phyloP scores from a whole-genome alignment of 1,140 invertebrate species.

The Stegodyphus dumicola region DNA sequence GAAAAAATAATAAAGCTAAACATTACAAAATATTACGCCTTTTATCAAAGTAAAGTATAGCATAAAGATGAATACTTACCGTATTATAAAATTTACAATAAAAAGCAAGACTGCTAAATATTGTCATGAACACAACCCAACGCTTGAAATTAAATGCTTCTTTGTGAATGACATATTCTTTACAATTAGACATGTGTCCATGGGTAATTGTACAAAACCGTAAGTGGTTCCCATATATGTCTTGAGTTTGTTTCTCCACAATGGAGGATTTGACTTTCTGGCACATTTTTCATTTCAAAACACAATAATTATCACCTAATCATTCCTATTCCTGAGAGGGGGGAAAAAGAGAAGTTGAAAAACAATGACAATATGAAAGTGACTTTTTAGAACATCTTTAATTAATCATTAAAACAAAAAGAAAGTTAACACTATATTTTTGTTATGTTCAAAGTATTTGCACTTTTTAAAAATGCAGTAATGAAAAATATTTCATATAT shows the following conservation, averaged over 20 bases:
- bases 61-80: constrained; percentile 9
- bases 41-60: not conserved
- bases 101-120: constrained; percentile 43
- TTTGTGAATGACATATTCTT: constrained; percentile 44
- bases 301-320: too few species aligned
- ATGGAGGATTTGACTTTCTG: not conserved
- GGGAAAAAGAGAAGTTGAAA: too few species aligned
- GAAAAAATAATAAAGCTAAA: not conserved
- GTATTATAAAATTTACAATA: constrained; percentile 52
- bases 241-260: not conserved
- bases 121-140: constrained; percentile 30
- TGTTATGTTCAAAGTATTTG: too few species aligned
- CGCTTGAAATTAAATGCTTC: constrained; percentile 44
- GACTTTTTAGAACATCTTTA: too few species aligned
- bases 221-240: not conserved
- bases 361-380: too few species aligned
- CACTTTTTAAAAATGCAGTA: too few species aligned
- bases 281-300: not conserved
- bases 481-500: too few species aligned
- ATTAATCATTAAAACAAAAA: too few species aligned
- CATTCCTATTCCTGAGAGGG: too few species aligned
- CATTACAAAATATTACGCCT: too few species aligned
- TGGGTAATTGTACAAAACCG: not conserved
- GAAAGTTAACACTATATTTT: too few species aligned
- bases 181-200: not conserved